A percentile compares a stretch with the other conserved stretches of the same genome.
These are phyloP conservation scores for Colletes collaris DNA, from an alignment of 2,888 invertebrate genomes.

Conservation along the genomic window DNA sequence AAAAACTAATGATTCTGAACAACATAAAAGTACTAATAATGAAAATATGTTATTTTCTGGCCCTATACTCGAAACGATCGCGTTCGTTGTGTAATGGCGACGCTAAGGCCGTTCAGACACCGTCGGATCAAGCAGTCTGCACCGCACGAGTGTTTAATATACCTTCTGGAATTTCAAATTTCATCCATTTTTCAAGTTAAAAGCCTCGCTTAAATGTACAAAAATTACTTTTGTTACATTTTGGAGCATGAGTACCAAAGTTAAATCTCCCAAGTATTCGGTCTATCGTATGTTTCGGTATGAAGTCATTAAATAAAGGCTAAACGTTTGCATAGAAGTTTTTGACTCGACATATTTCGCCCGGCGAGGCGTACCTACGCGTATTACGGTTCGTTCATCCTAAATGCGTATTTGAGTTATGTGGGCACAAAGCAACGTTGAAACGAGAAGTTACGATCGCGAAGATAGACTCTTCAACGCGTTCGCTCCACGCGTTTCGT, in stretches of 20 bases:
- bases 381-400: slow-evolving; percentile 16
- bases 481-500: not conserved
- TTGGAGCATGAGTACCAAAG: too few relatives aligned
- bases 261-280: too few relatives aligned
- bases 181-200: not conserved
- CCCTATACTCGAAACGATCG: not conserved
- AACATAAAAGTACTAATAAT: too few relatives aligned
- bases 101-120: not conserved
- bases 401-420: slow-evolving; percentile 16
- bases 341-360: slow-evolving; percentile 27
- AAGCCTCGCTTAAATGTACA: too few relatives aligned
- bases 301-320: too few relatives aligned
- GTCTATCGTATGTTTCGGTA: too few relatives aligned
- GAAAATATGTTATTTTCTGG: too few relatives aligned
- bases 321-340: not conserved
- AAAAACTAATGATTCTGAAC: too few relatives aligned
- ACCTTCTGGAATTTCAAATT: not conserved
- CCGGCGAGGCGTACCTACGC: not conserved
- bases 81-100: not conserved
- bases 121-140: slow-evolving; percentile 13
- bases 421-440: not conserved
- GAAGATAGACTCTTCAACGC: slow-evolving; percentile 7
- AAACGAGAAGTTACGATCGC: slow-evolving; percentile 33
- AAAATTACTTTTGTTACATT: too few relatives aligned
- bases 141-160: too few relatives aligned